phyloP scores from a whole-genome alignment of 1,140 invertebrate genomes.

The Armadillidium nasatum region DNA sequence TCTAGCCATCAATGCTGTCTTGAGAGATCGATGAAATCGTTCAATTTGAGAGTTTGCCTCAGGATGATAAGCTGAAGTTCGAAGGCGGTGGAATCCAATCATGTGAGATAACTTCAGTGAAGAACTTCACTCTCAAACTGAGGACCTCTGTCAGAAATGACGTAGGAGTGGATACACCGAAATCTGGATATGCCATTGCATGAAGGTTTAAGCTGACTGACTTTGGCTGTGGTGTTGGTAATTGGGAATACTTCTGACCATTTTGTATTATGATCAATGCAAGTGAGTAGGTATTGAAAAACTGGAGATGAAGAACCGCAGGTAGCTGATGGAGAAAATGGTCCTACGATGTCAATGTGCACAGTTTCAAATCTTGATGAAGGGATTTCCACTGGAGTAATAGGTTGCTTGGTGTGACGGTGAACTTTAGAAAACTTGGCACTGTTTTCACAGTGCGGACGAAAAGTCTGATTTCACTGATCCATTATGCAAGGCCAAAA shows the following conservation, averaged over 20 bases:
- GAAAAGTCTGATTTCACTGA: too few species aligned
- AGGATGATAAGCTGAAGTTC: neutral
- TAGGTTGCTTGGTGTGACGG: neutral
- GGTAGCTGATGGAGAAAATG: neutral
- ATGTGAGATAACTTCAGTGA: slow-evolving; percentile 20
- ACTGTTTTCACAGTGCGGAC: neutral
- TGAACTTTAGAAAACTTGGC: neutral
- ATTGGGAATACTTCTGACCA: slow-evolving; percentile 28
- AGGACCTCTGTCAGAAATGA: slow-evolving; percentile 20
- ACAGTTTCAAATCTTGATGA: neutral
- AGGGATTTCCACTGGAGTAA: neutral
- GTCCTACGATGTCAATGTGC: neutral
- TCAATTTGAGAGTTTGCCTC: too few species aligned
- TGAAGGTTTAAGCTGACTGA: slow-evolving; percentile 24
- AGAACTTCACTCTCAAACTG: slow-evolving; percentile 26
- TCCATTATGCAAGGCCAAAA: too few species aligned
- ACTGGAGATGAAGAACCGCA: neutral
- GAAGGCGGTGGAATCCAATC: slow-evolving; percentile 19
- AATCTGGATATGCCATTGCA: slow-evolving; percentile 32
- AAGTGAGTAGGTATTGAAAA: neutral
- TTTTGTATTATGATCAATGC: slow-evolving; percentile 8
- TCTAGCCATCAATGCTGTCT: too few species aligned
- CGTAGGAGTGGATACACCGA: slow-evolving; percentile 22
- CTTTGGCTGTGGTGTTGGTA: slow-evolving; percentile 18
- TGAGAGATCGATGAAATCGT: too few species aligned